A percentile compares a stretch with the other conserved stretches of the same genome.
phyloP scores from a whole-genome alignment of 1,140 invertebrate genomes.

The Zophobas morio region DNA sequence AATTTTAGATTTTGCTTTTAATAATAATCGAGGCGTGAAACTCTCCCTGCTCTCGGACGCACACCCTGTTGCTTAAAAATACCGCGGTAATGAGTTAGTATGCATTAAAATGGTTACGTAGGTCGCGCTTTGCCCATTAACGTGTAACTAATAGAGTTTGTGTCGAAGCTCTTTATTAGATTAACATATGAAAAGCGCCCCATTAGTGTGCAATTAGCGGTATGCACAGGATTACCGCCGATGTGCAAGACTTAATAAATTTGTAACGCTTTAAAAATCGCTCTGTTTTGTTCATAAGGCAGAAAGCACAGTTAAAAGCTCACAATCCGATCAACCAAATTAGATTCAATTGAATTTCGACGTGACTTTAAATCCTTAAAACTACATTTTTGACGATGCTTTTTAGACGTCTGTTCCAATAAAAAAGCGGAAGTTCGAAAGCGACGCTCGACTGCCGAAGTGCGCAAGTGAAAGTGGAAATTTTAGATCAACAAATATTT shows the following conservation, averaged over 20 bases:
- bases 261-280: constrained; percentile 9
- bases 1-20: too few species aligned
- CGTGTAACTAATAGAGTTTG: constrained; percentile 48
- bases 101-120: constrained; percentile 31
- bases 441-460: neutral
- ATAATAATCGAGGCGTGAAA: too few species aligned
- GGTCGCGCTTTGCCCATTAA: constrained; percentile 43
- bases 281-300: constrained; percentile 18
- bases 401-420: constrained; percentile 18
- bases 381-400: constrained; percentile 22
- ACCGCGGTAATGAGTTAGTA: constrained; percentile 18
- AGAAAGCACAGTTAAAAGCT: constrained; percentile 31
- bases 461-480: too few species aligned
- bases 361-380: constrained; percentile 19
- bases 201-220: constrained; percentile 48
- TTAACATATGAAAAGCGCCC: constrained; percentile 48
- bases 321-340: constrained; percentile 21
- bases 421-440: constrained; percentile 13
- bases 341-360: constrained; percentile 23
- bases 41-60: too few species aligned
- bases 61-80: too few species aligned
- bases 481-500: too few species aligned
- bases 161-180: constrained; percentile 48
- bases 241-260: constrained; percentile 38
- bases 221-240: constrained; percentile 23